Percentiles rank a stretch among this genome's conserved stretches.
These are phyloP conservation scores for Leptinotarsa juncta DNA, from an alignment of 2,888 invertebrate genomes.

Conservation along the genomic window DNA sequence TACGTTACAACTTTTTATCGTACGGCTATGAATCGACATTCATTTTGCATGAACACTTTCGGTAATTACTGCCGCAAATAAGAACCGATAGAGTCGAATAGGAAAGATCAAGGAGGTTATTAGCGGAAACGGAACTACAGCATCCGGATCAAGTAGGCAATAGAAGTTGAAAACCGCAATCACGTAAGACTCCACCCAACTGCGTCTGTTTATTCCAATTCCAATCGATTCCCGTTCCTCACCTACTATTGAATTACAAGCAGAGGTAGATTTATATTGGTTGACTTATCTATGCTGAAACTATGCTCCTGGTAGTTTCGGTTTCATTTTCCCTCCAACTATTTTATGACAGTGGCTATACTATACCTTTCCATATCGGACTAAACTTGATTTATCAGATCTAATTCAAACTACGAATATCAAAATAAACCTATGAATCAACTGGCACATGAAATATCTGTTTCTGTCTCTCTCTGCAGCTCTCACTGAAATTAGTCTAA, in stretches of 20 bases:
- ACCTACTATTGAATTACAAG: neutral
- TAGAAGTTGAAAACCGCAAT: slow-evolving; percentile 33
- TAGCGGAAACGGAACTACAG: slow-evolving; percentile 45
- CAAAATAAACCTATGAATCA: no score
- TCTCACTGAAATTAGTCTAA: no score
- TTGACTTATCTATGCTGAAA: no score
- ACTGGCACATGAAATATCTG: no score
- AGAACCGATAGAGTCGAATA: slow-evolving; percentile 5
- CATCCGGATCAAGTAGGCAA: slow-evolving; percentile 39
- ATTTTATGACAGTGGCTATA: no score
- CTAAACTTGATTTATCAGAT: no score
- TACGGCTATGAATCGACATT: neutral
- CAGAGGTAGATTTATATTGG: neutral
- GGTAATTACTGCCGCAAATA: slow-evolving; percentile 25
- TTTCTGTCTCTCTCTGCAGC: no score
- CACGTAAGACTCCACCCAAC: slow-evolving; percentile 33
- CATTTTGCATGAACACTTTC: slow-evolving; percentile 8
- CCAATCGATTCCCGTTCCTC: neutral
- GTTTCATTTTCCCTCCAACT: no score
- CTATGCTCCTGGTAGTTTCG: no score
- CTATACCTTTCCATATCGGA: no score
- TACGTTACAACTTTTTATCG: neutral
- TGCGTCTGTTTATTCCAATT: slow-evolving; percentile 30
- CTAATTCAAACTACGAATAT: no score
- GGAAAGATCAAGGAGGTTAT: slow-evolving; percentile 38